Base-by-base conservation (phyloP, 2,888 invertebrate genomes). In the Philonicus albiceps region DNA sequence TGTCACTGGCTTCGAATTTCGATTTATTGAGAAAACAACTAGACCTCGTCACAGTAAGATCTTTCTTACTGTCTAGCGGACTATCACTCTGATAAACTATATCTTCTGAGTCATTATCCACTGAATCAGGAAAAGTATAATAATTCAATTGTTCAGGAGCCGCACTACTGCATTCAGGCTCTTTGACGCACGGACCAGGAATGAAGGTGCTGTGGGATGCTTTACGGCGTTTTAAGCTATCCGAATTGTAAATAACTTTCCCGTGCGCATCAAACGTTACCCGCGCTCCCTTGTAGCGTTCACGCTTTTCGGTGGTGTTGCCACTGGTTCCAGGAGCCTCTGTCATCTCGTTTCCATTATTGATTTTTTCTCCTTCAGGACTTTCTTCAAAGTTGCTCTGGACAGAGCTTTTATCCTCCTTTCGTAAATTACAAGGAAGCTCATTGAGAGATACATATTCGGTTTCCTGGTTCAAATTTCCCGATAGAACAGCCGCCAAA, bases 161-260 rank as follows among this genome's bases (percentile, higher is more conserved):
- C 34, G 55, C 13, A 55, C 53, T 34, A 81, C 81, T 34, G 31
- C 55, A 81, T 55, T 90, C 78, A 94, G 94, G 89, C 94, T 94
- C 95, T 92, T 96, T 96, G 31, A 97, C 96, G 91, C 96, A 96
- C 73, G 96, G 97, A 89, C 97, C 97, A 86, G 97, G 97, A 93
- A 96, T 96, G 90, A 97, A 97, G 43, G 97, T 97, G 53, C 96
- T 96, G 90, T 97, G 96, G 19, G 96, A 95, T 87, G 95, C 96
- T 93, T 96, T 96, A 89, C 95, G 93, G 89, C 96, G 93, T 90
- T 95, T 95, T 88, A 97, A 93, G 90, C 97, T 97, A 90, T 97
- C 97, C 27, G 97, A 97, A 88, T 96, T 96, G 92, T 96, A 97
- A 87, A 97, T 96, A 74, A 97, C 96, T 93, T 96, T 96, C 84